Conservation (phyloP, 2,113 vertebrate genomes). For the Triplophysa dalaica region DNA sequence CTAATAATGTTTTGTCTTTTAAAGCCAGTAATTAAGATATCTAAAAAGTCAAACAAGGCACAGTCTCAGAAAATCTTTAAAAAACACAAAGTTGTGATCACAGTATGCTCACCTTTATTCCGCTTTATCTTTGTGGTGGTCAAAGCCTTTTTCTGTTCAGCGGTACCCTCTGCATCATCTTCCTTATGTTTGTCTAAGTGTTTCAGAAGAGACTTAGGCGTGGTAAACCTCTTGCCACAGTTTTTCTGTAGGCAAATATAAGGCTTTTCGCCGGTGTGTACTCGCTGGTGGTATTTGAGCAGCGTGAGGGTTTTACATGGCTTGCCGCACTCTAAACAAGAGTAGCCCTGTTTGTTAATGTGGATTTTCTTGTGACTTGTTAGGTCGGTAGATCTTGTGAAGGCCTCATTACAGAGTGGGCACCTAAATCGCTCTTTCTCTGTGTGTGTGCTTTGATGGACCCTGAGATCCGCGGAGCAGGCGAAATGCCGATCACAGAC, state of each 20-base stretch:
- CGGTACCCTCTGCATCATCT: conserved; percentile 47
- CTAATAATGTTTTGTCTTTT: background rate
- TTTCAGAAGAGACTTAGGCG: conserved; percentile 69
- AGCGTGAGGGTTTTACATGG: conserved; percentile 83
- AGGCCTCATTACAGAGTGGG: conserved; percentile 76
- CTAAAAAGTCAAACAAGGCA: no score
- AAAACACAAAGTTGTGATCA: no score
- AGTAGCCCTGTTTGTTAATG: conserved; percentile 71
- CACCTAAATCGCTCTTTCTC: conserved; percentile 85
- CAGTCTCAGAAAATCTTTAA: no score
- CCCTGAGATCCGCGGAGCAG: conserved; percentile 83
- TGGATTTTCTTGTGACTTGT: conserved; percentile 84
- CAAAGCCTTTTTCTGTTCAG: conserved; percentile 18
- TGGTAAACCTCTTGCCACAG: conserved; percentile 72
- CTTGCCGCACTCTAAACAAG: conserved; percentile 84
- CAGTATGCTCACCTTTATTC: conserved; percentile 60
- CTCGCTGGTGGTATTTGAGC: conserved; percentile 79
- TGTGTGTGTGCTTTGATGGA: conserved; percentile 84
- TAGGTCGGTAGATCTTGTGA: conserved; percentile 82
- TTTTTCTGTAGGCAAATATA: conserved; percentile 73
- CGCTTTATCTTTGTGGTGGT: conserved; percentile 55
- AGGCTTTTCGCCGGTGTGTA: conserved; percentile 75
- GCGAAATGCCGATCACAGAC: conserved; percentile 87
- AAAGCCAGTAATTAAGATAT: background rate
- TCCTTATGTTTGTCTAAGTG: conserved; percentile 64